phyloP scores from a whole-genome alignment of 2,113 vertebrate species.

The Lipotes vexillifer region DNA sequence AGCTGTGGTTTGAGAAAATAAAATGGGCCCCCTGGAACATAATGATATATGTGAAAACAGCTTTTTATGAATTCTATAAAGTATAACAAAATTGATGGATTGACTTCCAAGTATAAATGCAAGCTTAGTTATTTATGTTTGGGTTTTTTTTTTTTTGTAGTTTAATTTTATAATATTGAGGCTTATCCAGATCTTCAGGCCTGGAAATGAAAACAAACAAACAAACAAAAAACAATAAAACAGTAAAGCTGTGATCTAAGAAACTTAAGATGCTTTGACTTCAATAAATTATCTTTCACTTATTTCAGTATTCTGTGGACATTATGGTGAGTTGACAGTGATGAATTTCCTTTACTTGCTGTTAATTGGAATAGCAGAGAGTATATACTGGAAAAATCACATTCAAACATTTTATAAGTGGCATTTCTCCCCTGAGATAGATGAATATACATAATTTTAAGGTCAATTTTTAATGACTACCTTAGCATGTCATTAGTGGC shows the following conservation, averaged over 20 bases:
- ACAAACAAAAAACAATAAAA: not conserved
- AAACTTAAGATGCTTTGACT: not conserved
- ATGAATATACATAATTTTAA: not conserved
- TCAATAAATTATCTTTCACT: not conserved
- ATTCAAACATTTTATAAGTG: not conserved
- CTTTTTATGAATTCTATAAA: slow-evolving; percentile 24
- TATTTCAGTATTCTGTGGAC: not conserved
- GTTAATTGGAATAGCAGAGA: not conserved
- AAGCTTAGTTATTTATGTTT: not conserved
- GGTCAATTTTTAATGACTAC: not conserved
- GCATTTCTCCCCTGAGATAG: not conserved
- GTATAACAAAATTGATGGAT: not conserved
- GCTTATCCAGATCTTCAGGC: not conserved
- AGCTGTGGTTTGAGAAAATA: not conserved
- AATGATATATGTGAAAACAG: not conserved
- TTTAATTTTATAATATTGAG: not conserved
- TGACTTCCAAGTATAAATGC: not conserved
- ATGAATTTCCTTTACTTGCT: not conserved
- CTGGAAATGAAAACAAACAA: not conserved
- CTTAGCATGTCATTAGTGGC: not conserved
- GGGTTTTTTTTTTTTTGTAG: not conserved
- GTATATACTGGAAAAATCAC: not conserved
- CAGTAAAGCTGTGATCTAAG: not conserved
- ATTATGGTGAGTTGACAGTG: not conserved
- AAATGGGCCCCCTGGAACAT: not conserved